Conservation (phyloP, 2,113 vertebrate species). For the Oreochromis niloticus region DNA sequence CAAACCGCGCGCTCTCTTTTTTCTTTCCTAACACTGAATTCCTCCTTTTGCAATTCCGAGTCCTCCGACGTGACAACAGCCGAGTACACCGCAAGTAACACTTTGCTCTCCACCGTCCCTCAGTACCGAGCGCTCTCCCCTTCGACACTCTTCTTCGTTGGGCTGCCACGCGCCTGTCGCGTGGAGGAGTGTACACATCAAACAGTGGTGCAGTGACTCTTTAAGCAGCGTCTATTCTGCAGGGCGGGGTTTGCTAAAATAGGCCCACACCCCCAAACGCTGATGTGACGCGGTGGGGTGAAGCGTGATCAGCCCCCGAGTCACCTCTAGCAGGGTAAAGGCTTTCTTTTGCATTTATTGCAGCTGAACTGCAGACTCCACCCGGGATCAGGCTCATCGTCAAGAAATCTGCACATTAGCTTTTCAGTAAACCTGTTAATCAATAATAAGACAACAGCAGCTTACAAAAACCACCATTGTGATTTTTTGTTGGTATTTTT, state of each 20-base stretch:
- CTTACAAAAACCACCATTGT: neutral
- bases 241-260: slow-evolving; percentile 68
- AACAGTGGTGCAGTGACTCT: slow-evolving; percentile 56
- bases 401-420: neutral
- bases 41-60: neutral
- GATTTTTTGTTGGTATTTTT: neutral
- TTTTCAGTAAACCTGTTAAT: neutral
- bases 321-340: neutral
- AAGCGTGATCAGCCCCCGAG: neutral
- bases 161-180: slow-evolving; percentile 68
- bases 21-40: neutral
- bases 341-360: neutral
- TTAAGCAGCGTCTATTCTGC: slow-evolving; percentile 48
- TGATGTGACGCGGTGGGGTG: neutral
- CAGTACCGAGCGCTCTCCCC: neutral
- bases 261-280: slow-evolving; percentile 22
- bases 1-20: neutral
- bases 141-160: neutral
- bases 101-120: neutral
- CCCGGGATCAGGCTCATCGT: neutral
- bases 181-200: slow-evolving; percentile 57
- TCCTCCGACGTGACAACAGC: neutral
- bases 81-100: neutral
- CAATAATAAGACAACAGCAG: neutral
- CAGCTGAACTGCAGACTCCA: neutral